A percentile compares a stretch with the other conserved stretches of the same genome.
Conservation (phyloP, 2,113 vertebrate genomes). For the Cyanocitta stelleri region DNA sequence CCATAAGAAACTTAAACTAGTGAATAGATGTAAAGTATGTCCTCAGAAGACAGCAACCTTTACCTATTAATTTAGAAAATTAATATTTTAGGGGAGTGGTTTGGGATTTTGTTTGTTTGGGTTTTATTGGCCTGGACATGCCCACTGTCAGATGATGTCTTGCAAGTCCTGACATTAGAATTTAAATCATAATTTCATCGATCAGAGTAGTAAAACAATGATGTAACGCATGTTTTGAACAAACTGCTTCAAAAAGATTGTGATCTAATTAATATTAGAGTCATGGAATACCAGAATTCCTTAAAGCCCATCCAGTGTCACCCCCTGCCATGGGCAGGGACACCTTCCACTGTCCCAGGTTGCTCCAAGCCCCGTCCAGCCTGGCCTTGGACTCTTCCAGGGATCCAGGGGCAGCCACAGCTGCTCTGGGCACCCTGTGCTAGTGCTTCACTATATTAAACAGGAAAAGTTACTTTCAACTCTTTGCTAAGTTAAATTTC, state of each 20-base stretch:
- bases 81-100: not conserved
- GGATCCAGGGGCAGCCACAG: not conserved
- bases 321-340: not conserved
- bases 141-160: not conserved
- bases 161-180: not conserved
- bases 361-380: fast-evolving
- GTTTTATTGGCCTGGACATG: not conserved
- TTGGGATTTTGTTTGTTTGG: not conserved
- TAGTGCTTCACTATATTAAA: fast-evolving
- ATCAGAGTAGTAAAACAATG: not conserved
- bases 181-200: not conserved
- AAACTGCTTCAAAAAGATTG: not conserved
- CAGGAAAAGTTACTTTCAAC: not conserved
- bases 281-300: not conserved
- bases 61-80: not conserved
- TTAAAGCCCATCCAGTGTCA: fast-evolving
- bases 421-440: not conserved
- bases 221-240: not conserved
- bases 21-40: not conserved
- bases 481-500: not conserved
- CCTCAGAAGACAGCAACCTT: not conserved
- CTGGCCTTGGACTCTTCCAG: not conserved
- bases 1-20: not conserved
- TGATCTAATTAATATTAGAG: not conserved
- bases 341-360: fast-evolving